Evolutionary conservation across 2,113 vertebrate species (phyloP), one percentile per base, ranked within the genome.

Genomic region (Cynocephalus volans): DNA sequence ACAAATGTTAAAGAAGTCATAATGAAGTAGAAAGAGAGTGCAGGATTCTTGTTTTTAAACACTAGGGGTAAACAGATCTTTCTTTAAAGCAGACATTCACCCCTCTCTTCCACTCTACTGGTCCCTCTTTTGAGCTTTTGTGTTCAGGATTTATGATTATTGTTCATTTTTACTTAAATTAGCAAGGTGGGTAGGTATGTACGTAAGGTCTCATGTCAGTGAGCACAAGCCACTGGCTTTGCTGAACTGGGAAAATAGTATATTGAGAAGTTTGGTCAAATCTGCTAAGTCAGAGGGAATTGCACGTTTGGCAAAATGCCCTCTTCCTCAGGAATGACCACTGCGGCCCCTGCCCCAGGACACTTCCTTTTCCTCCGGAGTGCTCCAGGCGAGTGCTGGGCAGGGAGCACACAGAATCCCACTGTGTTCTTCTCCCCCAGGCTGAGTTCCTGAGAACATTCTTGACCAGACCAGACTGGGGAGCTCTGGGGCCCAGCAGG

Each of bases 1-100:
- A 93, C 97, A 97, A 98, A 97, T 97, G 97, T 96, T 95, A 94
- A 96, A 96, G 77, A 96, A 97, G 97, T 96, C 88, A 31, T 96
- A 94, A 97, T 69, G 97, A 97, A 93, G 85, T 69, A 83, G 94
- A 73, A 72, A 93, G 41, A 62, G 83, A 90, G 92, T 96, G 97
- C 70, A 45, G 92, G 84, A 85, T 77, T 90, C 87, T 84, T 82
- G 60, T 85, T 97, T 97, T 96, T 82, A 84, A 97, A 94, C 36
- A 73, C 80, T 76, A 1, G 2, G 67, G 36, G 54, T 91, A 95
- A 95, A 93, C 95, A 97, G 95, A 90, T n/a, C 60, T 73, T 41
- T 86, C 70, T 70, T 28, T 11, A 86, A 90, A 85, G 82, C 73
- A 69, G 65, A 33, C 33, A 0, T 14, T 72, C 11, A 0, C 58